phyloP scores from a whole-genome alignment of 2,797 vertebrate genomes.

The Harpagifer antarcticus region DNA sequence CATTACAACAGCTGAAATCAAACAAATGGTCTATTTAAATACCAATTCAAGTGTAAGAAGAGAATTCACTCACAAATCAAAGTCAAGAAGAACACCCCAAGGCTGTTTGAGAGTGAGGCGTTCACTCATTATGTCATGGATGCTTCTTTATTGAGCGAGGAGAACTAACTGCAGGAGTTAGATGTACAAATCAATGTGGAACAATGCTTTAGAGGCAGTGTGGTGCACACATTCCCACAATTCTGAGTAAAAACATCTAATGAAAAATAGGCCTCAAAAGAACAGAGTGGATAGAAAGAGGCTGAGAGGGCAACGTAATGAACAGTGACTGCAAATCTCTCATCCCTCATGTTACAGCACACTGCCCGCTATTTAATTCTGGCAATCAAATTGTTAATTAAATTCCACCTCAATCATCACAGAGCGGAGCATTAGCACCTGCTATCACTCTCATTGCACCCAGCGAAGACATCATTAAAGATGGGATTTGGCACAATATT shows the following conservation, averaged over 20 bases:
- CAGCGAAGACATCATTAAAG: constrained; percentile 41
- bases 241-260: constrained; percentile 44
- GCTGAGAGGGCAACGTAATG: constrained; percentile 12
- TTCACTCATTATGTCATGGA: constrained; percentile 42
- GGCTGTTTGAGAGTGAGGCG: constrained; percentile 71
- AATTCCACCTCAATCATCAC: constrained; percentile 18
- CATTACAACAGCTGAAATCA: constrained; percentile 70
- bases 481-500: constrained; percentile 78
- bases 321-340: constrained; percentile 22
- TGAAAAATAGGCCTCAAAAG: constrained; percentile 43
- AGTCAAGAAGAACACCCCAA: constrained; percentile 67
- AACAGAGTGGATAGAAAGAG: constrained; percentile 25
- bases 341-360: constrained; percentile 26
- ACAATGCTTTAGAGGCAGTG: constrained; percentile 67
- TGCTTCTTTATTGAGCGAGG: constrained; percentile 35
- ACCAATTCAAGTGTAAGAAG: constrained; percentile 77
- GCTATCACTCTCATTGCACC: constrained; percentile 32
- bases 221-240: constrained; percentile 56
- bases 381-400: constrained; percentile 11
- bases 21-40: constrained; percentile 79
- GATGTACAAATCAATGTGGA: constrained; percentile 32
- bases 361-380: constrained; percentile 21
- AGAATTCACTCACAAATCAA: constrained; percentile 66
- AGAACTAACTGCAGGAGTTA: constrained; percentile 38
- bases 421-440: constrained; percentile 44